Evolutionary conservation across 2,113 vertebrate species (phyloP), one percentile per base, ranked within the genome.

Genomic region (Scomber colias): DNA sequence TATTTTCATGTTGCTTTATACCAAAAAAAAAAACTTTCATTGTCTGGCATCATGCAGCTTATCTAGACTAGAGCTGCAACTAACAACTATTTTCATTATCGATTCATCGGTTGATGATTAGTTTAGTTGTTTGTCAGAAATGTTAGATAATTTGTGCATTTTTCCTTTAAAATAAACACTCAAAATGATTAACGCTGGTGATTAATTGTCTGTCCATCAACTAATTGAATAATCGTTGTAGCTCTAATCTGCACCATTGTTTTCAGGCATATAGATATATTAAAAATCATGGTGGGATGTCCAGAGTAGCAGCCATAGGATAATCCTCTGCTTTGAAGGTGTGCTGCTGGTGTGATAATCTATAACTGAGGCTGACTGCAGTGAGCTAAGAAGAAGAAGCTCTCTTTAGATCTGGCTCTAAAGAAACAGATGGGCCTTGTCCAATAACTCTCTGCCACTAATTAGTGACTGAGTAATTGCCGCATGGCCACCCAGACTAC

Each of bases 351-450:
- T 71, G 57, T 85, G 85, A 84, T 77, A 44, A 86, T 83, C 74
- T 63, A 69, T 70, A 77, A 30, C 1, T 55, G 48, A 57, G 60
- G 35, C 49, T 24, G 67, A 76, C 71, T 84, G 71, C 75, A 81
- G 69, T 17, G 61, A 49, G n/a, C 49, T 31, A 24, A 19, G 48
- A 57, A 31, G 55, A 78, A 51, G 54, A 31, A 21, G 21, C 21
- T 31, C 53, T 71, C 54, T 51, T 84, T 49, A 73, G 77, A 87
- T 84, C 77, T 46, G 73, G 54, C 44, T 75, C 62, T 40, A 40
- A 19, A 56, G 56, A 81, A 84, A 74, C 94, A 94, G 94, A 93
- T 93, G 93, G 92, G 85, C 71, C 70, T 77, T 2, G 44, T 79
- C 74, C 69, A 64, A 67, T 68, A 50, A 82, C 60, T 68, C 83